Percentiles rank a stretch among this genome's conserved stretches.
Evolutionary conservation across 2,888 invertebrate genomes (phyloP).

Genomic region (Rhorus exstirpatorius): DNA sequence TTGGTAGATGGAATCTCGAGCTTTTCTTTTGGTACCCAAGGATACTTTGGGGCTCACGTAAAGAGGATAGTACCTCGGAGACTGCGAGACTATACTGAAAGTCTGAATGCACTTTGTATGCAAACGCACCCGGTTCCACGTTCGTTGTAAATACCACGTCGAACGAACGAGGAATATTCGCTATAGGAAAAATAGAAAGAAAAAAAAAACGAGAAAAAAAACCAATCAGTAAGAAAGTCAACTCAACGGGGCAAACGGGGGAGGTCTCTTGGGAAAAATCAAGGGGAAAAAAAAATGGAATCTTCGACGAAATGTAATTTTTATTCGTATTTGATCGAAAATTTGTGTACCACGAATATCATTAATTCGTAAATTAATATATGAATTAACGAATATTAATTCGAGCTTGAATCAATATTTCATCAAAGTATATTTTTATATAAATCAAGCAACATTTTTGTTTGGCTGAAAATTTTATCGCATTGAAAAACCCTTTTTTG

Average conservation of each 20-base stretch:
- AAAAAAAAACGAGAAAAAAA: not conserved
- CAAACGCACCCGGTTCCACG: slow-evolving; percentile 72
- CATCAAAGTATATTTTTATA: too few species aligned
- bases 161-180: slow-evolving; percentile 17
- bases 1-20: slow-evolving; percentile 31
- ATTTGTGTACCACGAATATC: too few species aligned
- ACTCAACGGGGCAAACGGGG: slow-evolving; percentile 42
- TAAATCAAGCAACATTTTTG: too few species aligned
- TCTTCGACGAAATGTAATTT: too few species aligned
- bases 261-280: slow-evolving; percentile 6
- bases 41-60: slow-evolving; percentile 60
- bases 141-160: slow-evolving; percentile 69
- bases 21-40: slow-evolving; percentile 35
- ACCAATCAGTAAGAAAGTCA: not conserved
- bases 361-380: too few species aligned
- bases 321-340: too few species aligned
- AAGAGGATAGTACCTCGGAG: slow-evolving; percentile 72
- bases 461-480: too few species aligned
- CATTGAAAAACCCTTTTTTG: too few species aligned
- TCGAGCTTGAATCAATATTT: too few species aligned
- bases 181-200: slow-evolving; percentile 3
- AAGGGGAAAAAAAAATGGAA: too few species aligned
- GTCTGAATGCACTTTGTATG: slow-evolving; percentile 75
- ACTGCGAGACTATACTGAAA: slow-evolving; percentile 42
- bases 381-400: too few species aligned